Evolutionary conservation across 2,888 invertebrate genomes (phyloP).

Genomic region (Chrysolina oricalcia): DNA sequence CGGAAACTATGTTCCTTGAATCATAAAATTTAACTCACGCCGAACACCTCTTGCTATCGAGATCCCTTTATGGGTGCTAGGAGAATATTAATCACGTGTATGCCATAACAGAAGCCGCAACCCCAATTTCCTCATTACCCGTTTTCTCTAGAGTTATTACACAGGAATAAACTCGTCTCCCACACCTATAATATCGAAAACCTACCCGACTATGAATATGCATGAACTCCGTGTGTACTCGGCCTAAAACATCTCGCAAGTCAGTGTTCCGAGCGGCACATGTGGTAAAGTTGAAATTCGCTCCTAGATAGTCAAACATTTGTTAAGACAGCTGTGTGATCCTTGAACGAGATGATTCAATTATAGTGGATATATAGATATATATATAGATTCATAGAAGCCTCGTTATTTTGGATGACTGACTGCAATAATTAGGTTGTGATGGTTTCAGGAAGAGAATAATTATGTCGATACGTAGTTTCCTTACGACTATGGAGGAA

Average conservation of each 20-base stretch:
- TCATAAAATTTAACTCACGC: too few relatives aligned
- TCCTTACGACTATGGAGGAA: too few relatives aligned
- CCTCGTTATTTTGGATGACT: not conserved
- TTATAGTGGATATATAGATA: not conserved
- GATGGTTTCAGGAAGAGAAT: not conserved
- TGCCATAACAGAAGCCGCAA: constrained; percentile 1
- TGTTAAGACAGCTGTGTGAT: constrained; percentile 6
- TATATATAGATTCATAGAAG: not conserved
- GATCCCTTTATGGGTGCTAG: not conserved
- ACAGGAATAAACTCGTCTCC: constrained; percentile 9
- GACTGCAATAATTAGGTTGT: not conserved
- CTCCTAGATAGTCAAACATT: not conserved
- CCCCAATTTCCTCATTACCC: constrained; percentile 13
- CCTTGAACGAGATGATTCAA: constrained; percentile 3
- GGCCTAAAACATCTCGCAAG: constrained; percentile 15
- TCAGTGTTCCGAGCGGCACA: not conserved
- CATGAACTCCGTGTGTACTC: not conserved
- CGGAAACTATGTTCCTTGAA: too few relatives aligned
- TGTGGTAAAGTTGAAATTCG: not conserved
- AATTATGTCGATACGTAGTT: too few relatives aligned
- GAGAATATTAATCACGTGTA: constrained; percentile 11
- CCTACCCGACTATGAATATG: constrained; percentile 2
- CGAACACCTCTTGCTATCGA: not conserved
- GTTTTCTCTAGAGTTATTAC: not conserved
- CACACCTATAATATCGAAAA: constrained; percentile 22